Conservation (phyloP, 2,113 vertebrate species). For the Coptodon rendalli region DNA sequence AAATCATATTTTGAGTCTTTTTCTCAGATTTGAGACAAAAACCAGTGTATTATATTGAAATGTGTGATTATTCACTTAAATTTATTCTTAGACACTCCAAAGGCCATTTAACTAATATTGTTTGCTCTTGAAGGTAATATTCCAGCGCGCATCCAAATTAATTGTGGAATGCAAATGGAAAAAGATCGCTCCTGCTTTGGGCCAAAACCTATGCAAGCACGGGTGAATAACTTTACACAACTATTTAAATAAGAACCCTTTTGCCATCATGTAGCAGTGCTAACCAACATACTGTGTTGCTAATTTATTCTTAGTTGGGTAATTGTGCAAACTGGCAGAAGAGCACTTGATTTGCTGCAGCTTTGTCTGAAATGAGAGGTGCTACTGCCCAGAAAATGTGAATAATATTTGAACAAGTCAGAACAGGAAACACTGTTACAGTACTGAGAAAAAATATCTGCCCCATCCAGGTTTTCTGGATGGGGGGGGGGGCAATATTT, state of each 20-base stretch:
- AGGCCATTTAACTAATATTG: not conserved
- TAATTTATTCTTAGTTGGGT: not conserved
- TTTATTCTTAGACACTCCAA: not conserved
- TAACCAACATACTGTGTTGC: not conserved
- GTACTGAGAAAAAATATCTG: not conserved
- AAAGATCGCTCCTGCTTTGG: not conserved
- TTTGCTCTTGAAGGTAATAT: not conserved
- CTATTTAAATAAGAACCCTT: not conserved
- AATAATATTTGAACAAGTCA: not conserved
- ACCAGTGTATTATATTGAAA: not conserved
- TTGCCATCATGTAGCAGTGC: not conserved
- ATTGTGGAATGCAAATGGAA: not conserved
- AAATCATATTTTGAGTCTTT: not conserved
- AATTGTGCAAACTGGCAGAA: not conserved
- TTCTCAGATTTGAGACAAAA: not conserved
- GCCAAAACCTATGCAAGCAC: not conserved
- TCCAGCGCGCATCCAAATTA: fast-evolving
- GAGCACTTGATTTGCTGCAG: not conserved
- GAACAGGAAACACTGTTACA: not conserved
- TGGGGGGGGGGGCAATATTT: not conserved
- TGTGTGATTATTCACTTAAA: not conserved
- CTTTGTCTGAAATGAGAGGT: not conserved
- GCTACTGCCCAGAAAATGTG: not conserved
- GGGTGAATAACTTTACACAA: not conserved
- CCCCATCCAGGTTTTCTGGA: not conserved